A percentile compares a stretch with the other conserved stretches of the same genome.
These are phyloP conservation scores for Acholoe squamosa DNA, from an alignment of 2,888 invertebrate species.

Conservation along the genomic window DNA sequence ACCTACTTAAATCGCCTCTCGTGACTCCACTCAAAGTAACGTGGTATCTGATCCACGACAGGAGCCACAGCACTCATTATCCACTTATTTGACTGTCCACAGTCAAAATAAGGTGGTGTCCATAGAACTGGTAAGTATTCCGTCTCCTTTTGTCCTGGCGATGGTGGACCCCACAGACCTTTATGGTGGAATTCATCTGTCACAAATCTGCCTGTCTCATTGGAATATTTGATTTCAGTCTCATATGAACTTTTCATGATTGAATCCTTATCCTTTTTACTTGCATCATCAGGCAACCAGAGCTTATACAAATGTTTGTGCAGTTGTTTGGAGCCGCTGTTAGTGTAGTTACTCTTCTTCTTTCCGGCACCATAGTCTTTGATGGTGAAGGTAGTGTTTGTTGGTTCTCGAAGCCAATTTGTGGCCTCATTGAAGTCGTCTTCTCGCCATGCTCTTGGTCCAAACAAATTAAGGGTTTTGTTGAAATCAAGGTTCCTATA, in stretches of 20 bases:
- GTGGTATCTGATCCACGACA: conserved; percentile 96
- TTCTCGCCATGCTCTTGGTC: conserved; percentile 91
- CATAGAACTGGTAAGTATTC: conserved; percentile 93
- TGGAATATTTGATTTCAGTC: conserved; percentile 80
- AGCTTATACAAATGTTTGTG: conserved; percentile 96
- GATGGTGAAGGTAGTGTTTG: conserved; percentile 91
- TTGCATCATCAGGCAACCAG: conserved; percentile 95
- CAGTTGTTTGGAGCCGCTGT: conserved; percentile 89
- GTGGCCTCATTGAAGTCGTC: conserved; percentile 90
- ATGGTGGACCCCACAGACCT: conserved; percentile 82
- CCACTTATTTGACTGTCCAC: conserved; percentile 97
- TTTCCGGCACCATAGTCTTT: conserved; percentile 86
- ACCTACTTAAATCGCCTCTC: conserved; percentile 79
- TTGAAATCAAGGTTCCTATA: conserved; percentile 96
- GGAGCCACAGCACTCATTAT: conserved; percentile 96
- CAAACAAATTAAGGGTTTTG: conserved; percentile 96
- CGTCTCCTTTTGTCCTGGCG: conserved; percentile 79
- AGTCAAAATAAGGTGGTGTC: conserved; percentile 98
- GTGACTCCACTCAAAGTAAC: conserved; percentile 81
- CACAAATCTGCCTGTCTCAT: conserved; percentile 79
- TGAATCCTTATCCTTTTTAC: conserved; percentile 87
- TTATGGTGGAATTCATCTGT: conserved; percentile 75
- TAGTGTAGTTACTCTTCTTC: conserved; percentile 93
- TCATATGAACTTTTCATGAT: conserved; percentile 76
- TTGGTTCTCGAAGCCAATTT: conserved; percentile 96